Evolutionary conservation across 2,888 invertebrate species (phyloP), one percentile per base, ranked within the genome.

Genomic region (Cepaea hortensis): DNA sequence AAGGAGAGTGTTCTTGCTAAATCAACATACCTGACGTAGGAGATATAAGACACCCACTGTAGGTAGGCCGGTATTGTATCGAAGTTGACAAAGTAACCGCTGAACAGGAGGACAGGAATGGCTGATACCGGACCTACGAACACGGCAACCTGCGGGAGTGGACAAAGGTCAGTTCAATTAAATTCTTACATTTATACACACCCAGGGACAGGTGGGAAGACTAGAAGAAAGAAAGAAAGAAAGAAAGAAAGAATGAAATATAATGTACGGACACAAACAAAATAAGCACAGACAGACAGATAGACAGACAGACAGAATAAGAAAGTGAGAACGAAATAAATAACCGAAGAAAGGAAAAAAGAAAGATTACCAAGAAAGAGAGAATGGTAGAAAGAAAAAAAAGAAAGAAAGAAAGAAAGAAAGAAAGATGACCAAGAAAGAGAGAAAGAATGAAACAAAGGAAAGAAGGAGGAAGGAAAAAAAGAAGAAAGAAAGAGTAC

Each of bases 51-150:
- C 92, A 99, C 97, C 98, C 98, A 98, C 90, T 98, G 96, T 84
- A 99, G 95, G 94, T 98, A 99, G 4, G 97, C 96, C 0, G 98
- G 98, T 93, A 99, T 98, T 3, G 98, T 98, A 94, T 98, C 97
- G 95, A 98, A 98, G 89, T 98, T 98, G 70, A 98, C 98, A 95
- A 98, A 98, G 96, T 98, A 98, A 11, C 98, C 98, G 91, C 98
- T 98, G 96, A 98, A 98, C 87, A 98, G 95, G 86, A 99, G 96
- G 95, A 99, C 98, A 65, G 98, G 98, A 77, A 98, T 98, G 1
- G 94, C 93, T 35, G 98, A 98, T 77, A 98, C 98, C 0, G 98
- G 98, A 13, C 98, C 98, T 91, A 99, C 95, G 95, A 98, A 99
- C 84, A 98, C 98, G 62, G 98, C 98, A 94, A 98, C 98, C 96